These are phyloP conservation scores for Drosophila hydei DNA, from an alignment of 1,140 invertebrate genomes.

Conservation along the genomic window DNA sequence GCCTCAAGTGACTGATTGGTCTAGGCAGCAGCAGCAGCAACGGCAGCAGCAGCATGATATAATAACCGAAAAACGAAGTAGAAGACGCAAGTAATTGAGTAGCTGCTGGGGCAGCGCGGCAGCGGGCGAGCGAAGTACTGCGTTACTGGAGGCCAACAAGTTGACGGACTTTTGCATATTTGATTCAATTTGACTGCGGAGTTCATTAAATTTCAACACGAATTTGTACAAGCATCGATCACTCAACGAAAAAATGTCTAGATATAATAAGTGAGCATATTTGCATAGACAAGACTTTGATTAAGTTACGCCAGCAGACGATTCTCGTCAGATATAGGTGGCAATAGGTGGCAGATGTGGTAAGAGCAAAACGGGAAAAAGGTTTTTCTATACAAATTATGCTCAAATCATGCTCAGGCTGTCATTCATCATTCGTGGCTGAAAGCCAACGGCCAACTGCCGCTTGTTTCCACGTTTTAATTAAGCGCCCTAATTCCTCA, in stretches of 20 bases:
- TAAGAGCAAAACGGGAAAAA: too few relatives aligned
- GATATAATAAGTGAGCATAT: constrained; percentile 4
- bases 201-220: constrained; percentile 27
- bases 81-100: constrained; percentile 17
- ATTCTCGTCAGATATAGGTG: too few relatives aligned
- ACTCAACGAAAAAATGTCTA: constrained; percentile 1
- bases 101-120: neutral
- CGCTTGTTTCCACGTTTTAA: constrained; percentile 6
- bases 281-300: constrained; percentile 2
- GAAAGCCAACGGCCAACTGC: neutral
- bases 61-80: constrained; percentile 1
- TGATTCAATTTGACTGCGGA: constrained; percentile 22
- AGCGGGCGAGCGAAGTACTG: neutral
- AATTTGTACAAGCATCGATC: constrained; percentile 18
- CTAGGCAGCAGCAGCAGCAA: constrained; percentile 4
- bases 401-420: neutral
- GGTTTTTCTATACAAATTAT: neutral
- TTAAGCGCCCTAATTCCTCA: constrained; percentile 1
- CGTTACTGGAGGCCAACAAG: constrained; percentile 12
- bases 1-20: constrained; percentile 56
- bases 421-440: neutral
- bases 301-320: neutral
- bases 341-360: too few relatives aligned
- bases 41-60: constrained; percentile 16
- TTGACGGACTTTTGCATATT: constrained; percentile 29